Conservation (phyloP, 2,797 vertebrate genomes). For the Tragopan temminckii region DNA sequence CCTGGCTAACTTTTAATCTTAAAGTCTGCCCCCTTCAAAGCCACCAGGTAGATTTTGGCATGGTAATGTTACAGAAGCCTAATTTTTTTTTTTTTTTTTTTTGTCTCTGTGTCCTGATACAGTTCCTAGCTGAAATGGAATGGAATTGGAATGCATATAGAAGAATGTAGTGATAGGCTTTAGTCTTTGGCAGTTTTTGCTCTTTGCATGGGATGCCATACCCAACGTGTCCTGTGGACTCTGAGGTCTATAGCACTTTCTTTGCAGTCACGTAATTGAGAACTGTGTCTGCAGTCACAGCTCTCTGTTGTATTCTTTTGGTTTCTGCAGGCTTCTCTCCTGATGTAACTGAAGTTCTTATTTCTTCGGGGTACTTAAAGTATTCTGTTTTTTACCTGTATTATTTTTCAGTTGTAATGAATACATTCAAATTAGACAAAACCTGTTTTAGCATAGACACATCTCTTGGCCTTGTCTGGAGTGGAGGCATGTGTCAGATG, state of each 20-base stretch:
- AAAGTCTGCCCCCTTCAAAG: neutral
- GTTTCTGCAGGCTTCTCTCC: neutral
- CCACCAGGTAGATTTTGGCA: too few species aligned
- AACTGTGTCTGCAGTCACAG: neutral
- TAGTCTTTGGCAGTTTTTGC: neutral
- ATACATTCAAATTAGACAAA: neutral
- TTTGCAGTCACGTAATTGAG: neutral
- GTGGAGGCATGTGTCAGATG: neutral
- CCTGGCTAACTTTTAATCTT: neutral
- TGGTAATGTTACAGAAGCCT: neutral
- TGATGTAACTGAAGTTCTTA: neutral
- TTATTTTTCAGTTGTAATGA: neutral
- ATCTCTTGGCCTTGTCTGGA: neutral
- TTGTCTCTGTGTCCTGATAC: neutral
- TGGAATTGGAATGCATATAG: neutral
- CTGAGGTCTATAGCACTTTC: neutral
- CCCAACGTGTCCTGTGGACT: neutral
- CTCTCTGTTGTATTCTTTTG: neutral
- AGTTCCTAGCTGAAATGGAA: neutral
- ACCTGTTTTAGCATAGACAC: neutral
- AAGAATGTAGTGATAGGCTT: neutral
- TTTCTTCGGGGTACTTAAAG: neutral
- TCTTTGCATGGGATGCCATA: fast-evolving
- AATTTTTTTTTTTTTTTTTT: neutral
- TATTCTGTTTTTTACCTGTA: neutral